phyloP scores from a whole-genome alignment of 2,797 vertebrate genomes.

The Chelon auratus region DNA sequence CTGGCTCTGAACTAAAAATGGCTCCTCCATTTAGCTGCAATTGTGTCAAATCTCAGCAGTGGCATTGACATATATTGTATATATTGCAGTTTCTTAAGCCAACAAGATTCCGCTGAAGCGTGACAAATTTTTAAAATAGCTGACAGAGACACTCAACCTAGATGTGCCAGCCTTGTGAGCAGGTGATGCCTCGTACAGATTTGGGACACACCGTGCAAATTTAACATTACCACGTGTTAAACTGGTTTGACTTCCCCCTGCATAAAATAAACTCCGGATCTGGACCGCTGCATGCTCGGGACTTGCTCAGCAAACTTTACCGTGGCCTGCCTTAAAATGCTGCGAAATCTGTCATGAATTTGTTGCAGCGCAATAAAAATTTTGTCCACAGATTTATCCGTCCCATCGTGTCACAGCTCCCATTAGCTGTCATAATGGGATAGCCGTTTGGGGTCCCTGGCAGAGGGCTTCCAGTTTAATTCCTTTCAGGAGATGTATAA shows the following conservation, averaged over 20 bases:
- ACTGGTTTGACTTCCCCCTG: slow-evolving; percentile 50
- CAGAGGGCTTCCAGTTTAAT: slow-evolving; percentile 54
- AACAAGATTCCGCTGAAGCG: slow-evolving; percentile 52
- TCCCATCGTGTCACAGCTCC: slow-evolving; percentile 40
- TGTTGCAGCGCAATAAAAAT: slow-evolving; percentile 18
- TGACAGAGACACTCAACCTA: slow-evolving; percentile 72
- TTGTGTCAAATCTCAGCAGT: slow-evolving; percentile 40
- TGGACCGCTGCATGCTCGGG: slow-evolving; percentile 6
- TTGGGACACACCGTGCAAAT: slow-evolving; percentile 58
- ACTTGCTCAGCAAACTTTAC: slow-evolving; percentile 28
- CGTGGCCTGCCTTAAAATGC: slow-evolving; percentile 8
- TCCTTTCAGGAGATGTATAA: slow-evolving; percentile 62
- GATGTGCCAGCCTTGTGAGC: slow-evolving; percentile 52
- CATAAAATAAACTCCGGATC: slow-evolving; percentile 1
- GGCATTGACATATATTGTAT: slow-evolving; percentile 34
- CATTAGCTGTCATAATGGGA: slow-evolving; percentile 42
- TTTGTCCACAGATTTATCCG: slow-evolving; percentile 24
- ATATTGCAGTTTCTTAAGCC: slow-evolving; percentile 32
- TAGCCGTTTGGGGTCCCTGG: slow-evolving; percentile 32
- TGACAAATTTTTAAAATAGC: slow-evolving; percentile 67
- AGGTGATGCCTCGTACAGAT: slow-evolving; percentile 64
- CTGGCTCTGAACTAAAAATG: slow-evolving; percentile 6
- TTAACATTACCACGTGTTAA: slow-evolving; percentile 44
- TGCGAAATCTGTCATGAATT: slow-evolving; percentile 4
- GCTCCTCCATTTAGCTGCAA: slow-evolving; percentile 25